Conservation (phyloP, 1,140 invertebrate genomes). For the Drosophila kepulauana region DNA sequence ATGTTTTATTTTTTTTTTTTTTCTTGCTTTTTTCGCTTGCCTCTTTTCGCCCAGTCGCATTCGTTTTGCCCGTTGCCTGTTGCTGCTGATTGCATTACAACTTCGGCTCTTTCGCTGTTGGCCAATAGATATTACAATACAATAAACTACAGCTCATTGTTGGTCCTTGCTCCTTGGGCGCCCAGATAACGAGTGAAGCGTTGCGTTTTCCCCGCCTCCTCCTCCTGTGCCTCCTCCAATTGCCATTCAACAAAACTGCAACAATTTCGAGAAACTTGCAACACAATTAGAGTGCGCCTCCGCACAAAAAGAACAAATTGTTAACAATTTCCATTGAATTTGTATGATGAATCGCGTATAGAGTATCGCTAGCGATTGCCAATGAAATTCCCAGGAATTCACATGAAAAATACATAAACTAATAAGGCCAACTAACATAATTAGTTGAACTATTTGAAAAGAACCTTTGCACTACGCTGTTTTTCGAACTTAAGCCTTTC, state of each 20-base stretch:
- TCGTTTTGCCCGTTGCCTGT: conserved; percentile 24
- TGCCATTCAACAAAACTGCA: background rate
- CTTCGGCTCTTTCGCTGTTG: conserved; percentile 27
- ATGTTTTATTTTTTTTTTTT: no score
- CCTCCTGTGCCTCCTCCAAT: no score
- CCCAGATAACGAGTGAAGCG: conserved; percentile 25
- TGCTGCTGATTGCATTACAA: conserved; percentile 62
- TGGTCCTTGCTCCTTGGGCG: background rate
- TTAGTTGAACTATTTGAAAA: no score
- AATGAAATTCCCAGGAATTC: no score
- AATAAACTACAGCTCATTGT: conserved; percentile 60
- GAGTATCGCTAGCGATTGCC: no score
- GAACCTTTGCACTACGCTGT: no score
- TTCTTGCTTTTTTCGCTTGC: background rate
- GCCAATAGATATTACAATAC: conserved; percentile 63
- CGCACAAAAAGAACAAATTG: background rate
- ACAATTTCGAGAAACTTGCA: background rate
- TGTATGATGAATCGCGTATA: background rate
- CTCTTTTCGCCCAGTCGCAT: background rate
- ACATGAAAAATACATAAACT: no score
- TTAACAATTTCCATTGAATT: conserved; percentile 6
- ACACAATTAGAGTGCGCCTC: conserved; percentile 16
- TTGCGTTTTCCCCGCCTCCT: background rate
- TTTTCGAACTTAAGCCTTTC: no score
- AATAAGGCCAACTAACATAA: no score